phyloP scores from a whole-genome alignment of 2,113 vertebrate genomes.

The Oryzias javanicus region DNA sequence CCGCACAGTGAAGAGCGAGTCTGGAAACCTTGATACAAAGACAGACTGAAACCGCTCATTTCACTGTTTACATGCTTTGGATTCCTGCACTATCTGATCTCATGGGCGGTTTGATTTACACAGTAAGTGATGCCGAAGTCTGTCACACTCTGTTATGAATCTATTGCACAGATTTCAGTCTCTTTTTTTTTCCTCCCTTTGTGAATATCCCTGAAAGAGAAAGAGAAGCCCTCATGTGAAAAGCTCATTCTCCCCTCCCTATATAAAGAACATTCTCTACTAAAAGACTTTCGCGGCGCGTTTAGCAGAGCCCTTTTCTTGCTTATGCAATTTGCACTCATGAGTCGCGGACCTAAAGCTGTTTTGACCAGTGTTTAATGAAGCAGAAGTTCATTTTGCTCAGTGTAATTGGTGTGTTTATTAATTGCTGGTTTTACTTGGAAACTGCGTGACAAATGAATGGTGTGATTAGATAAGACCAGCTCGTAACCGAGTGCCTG shows the following conservation, averaged over 20 bases:
- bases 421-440: conserved; percentile 48
- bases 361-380: conserved; percentile 38
- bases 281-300: conserved; percentile 15
- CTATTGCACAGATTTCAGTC: conserved; percentile 10
- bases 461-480: conserved; percentile 61
- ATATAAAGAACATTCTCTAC: conserved; percentile 22
- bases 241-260: conserved; percentile 25
- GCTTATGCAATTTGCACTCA: conserved; percentile 3
- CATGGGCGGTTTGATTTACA: conserved; percentile 21
- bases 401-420: conserved; percentile 54
- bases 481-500: conserved; percentile 45
- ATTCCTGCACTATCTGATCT: conserved; percentile 12
- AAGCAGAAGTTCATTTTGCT: conserved; percentile 45
- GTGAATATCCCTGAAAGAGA: conserved; percentile 27
- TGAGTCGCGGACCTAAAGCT: not conserved
- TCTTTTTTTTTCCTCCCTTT: conserved; percentile 27
- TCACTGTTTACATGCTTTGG: conserved; percentile 4
- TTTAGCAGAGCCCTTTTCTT: conserved; percentile 14
- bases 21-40: not conserved
- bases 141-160: too few relatives aligned
- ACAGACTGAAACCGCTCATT: not conserved
- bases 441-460: conserved; percentile 54
- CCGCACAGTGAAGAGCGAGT: not conserved
- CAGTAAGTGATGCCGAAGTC: too few relatives aligned
- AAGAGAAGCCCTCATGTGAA: conserved; percentile 37